phyloP scores from a whole-genome alignment of 2,888 invertebrate species.

The Drosophila imparisetae region DNA sequence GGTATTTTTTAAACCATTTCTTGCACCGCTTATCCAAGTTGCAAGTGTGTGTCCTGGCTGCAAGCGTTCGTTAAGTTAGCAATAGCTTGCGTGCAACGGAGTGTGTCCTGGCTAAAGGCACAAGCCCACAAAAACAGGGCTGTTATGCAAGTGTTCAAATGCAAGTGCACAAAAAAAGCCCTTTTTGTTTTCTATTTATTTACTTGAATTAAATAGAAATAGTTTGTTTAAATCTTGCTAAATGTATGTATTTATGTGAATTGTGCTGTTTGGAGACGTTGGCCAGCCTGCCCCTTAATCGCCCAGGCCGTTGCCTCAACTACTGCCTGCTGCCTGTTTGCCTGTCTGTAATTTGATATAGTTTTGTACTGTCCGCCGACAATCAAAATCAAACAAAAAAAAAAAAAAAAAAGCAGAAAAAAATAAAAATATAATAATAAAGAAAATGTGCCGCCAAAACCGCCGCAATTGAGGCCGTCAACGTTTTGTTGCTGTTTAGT shows the following conservation, averaged over 20 bases:
- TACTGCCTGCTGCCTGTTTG: constrained; percentile 13
- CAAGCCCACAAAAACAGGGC: constrained; percentile 13
- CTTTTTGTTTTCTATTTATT: not conserved
- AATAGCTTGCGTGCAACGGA: not conserved
- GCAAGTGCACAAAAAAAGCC: not conserved
- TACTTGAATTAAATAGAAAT: not conserved
- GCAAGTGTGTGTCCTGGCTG: constrained; percentile 3
- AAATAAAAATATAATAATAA: constrained; percentile 1
- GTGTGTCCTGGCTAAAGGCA: not conserved
- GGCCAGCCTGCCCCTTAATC: constrained; percentile 1
- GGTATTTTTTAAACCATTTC: not conserved
- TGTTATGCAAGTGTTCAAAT: constrained; percentile 20
- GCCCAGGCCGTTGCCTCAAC: constrained; percentile 2
- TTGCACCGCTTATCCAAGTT: constrained; percentile 7
- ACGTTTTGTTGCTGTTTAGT: constrained; percentile 49
- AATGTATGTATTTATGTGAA: not conserved
- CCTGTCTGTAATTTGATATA: constrained; percentile 70
- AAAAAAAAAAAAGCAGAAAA: constrained; percentile 28
- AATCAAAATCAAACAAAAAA: constrained; percentile 31
- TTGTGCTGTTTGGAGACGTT: not conserved
- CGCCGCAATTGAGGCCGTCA: constrained; percentile 52
- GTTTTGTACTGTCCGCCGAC: constrained; percentile 77
- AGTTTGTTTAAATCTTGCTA: not conserved
- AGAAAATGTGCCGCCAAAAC: constrained; percentile 67
- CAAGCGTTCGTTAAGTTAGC: constrained; percentile 8